Evolutionary conservation across 2,888 invertebrate species (phyloP), one percentile per base, ranked within the genome.

Genomic region (Pachycephus smyrnensis): DNA sequence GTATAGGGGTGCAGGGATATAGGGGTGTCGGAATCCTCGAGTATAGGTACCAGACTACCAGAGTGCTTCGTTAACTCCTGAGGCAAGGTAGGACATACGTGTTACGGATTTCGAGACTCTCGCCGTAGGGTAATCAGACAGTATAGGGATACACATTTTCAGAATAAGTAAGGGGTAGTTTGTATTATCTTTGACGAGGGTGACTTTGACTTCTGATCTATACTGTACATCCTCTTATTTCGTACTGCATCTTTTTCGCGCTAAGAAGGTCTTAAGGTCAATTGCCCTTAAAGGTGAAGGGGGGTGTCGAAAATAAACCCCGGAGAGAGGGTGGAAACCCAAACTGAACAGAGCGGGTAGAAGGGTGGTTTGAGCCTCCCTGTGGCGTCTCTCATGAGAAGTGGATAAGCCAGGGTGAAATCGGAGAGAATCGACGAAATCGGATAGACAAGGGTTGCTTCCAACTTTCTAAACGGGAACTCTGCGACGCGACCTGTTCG

Each of bases 21-120:
- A 23, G 55, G 55, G 23, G 9, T 55, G 23, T 9, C 23, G 23
- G 2, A 2, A 55, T 55, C 6, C 55, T 55, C 23, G 9, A 55
- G 23, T 23, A 9, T 23, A 55, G 55, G 9, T 23, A 23, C 23
- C 23, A 23, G 55, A 9, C 23, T 55, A 23, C 2, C 80, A 37
- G 82, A 80, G 75, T 77, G 86, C 86, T 85, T 86, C 82, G 86
- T 85, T 86, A 84, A 86, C 82, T 78, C 82, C 78, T 77, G 76
- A 83, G 76, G 73, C 73, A 68, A 68, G 55, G 81, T 77, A 78
- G 81, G 80, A 85, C 84, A 86, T 86, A 23, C 55, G 9, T 23
- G 55, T 55, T 2, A 55, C 23, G 55, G 23, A 55, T 55, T 23
- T 55, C 9, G 9, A 23, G 9, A 23, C 1, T 55, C 23, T 9